Conservation (phyloP, 2,797 vertebrate species). For the Ammospiza maritima region DNA sequence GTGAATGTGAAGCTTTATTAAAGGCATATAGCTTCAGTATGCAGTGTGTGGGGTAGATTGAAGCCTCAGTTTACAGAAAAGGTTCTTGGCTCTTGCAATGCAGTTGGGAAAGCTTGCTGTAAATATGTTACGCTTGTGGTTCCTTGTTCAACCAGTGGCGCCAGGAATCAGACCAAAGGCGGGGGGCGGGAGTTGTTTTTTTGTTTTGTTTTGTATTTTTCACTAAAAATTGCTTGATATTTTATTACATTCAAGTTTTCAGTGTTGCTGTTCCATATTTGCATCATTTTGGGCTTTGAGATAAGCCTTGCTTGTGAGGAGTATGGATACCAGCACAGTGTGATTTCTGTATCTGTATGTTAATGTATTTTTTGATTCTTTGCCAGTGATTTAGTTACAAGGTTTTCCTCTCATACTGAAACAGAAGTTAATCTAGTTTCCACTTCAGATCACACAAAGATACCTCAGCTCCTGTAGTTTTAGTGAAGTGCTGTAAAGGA, state of each 20-base stretch:
- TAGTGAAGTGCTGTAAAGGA: not conserved
- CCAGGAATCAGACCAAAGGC: slow-evolving; percentile 31
- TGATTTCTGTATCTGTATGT: not conserved
- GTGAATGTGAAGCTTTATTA: not conserved
- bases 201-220: not conserved
- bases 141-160: slow-evolving; percentile 69
- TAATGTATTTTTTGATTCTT: slow-evolving; percentile 4
- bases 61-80: slow-evolving; percentile 24
- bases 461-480: not conserved
- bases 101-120: slow-evolving; percentile 60
- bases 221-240: slow-evolving; percentile 4
- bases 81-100: slow-evolving; percentile 15
- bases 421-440: slow-evolving; percentile 29
- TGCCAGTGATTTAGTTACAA: not conserved
- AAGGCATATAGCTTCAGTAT: not conserved
- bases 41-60: not conserved
- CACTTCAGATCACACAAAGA: not conserved
- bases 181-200: not conserved
- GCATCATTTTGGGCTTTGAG: slow-evolving; percentile 36
- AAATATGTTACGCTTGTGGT: slow-evolving; percentile 71
- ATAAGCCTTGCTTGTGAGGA: not conserved
- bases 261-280: slow-evolving; percentile 40
- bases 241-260: slow-evolving; percentile 56
- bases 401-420: slow-evolving; percentile 11
- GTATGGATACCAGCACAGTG: not conserved